Evolutionary conservation across 1,140 invertebrate genomes (phyloP), one percentile per base, ranked within the genome.

Genomic region (Eupeodes corollae): DNA sequence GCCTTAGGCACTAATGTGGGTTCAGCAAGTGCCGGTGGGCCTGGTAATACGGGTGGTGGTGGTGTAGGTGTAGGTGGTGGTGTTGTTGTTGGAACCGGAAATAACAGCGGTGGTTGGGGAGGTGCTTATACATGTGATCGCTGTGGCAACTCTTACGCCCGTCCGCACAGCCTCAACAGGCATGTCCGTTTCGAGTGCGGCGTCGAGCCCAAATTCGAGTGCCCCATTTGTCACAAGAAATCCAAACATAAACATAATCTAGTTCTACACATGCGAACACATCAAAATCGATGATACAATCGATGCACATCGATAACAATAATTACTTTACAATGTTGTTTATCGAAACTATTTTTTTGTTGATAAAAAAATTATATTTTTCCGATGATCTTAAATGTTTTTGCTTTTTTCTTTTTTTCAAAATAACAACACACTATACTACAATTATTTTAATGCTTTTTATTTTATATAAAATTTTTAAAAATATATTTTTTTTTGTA

Each of bases 161-260:
- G 75, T n/a, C 69, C 69, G 10, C 75, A 79, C 40, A 80, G 78
- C 46, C 57, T 83, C 5, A 78, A 75, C 48, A 68, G 79, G 8
- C 81, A 83, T 51, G 73, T 80, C 37, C 74, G 71, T 48, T 80
- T 80, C 54, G 79, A 82, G 50, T 83, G 80, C 52, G 79, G 79
- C 30, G 74, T 79, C 15, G 56, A 75, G 46, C 77, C 78, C 0
- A 71, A 70, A 44, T 78, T 76, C 55, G 69, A 73, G 39, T 80
- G 79, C 53, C 70, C 71, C 12, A 69, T 73, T 50, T 80, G 78
- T 56, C 72, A 75, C 54, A 75, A 77, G 59, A 73, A 72, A 44
- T 79, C 77, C 18, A 77, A 76, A 55, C 73, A 76, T 49, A 77
- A 75, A 57, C 74, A 76, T 51, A 73, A 75, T 57, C 69, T 76